Conservation (phyloP, 2,888 invertebrate species). For the Anoplius nigerrimus region DNA sequence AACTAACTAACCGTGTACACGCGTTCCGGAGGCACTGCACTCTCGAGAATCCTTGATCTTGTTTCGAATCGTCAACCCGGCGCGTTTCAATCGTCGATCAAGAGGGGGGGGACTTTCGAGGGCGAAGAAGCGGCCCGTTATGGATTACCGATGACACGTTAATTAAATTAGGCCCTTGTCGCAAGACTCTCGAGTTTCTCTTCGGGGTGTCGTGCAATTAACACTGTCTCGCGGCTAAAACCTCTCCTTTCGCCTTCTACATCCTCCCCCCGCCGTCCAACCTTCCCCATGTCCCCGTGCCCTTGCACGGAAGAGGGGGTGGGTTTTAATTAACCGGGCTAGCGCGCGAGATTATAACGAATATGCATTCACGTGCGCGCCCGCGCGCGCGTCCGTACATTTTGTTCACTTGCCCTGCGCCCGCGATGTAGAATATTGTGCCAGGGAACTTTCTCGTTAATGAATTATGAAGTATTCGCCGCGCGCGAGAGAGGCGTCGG, state of each 20-base stretch:
- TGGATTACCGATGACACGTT: constrained; percentile 30
- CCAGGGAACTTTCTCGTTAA: constrained; percentile 42
- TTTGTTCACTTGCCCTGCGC: neutral
- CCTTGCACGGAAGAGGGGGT: constrained; percentile 22
- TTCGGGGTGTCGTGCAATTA: constrained; percentile 46
- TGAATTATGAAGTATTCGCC: neutral
- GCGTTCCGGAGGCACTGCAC: neutral
- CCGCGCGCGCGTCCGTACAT: too few relatives aligned
- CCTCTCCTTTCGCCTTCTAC: neutral
- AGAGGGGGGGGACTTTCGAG: neutral
- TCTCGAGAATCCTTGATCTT: neutral
- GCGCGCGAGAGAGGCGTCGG: too few relatives aligned
- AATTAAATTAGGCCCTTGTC: constrained; percentile 41
- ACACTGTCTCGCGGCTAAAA: constrained; percentile 26
- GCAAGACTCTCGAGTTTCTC: constrained; percentile 25
- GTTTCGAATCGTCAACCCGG: neutral
- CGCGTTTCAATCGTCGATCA: neutral
- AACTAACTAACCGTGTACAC: constrained; percentile 1
- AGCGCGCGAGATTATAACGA: constrained; percentile 31
- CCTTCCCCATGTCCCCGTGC: neutral
- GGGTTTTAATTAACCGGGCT: constrained; percentile 47
- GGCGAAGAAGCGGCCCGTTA: constrained; percentile 3
- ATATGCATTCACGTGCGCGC: constrained; percentile 1
- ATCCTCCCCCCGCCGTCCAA: neutral
- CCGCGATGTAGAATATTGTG: constrained; percentile 39